Evolutionary conservation across 2,113 vertebrate genomes (phyloP).

Genomic region (Notarius lentiginosus): DNA sequence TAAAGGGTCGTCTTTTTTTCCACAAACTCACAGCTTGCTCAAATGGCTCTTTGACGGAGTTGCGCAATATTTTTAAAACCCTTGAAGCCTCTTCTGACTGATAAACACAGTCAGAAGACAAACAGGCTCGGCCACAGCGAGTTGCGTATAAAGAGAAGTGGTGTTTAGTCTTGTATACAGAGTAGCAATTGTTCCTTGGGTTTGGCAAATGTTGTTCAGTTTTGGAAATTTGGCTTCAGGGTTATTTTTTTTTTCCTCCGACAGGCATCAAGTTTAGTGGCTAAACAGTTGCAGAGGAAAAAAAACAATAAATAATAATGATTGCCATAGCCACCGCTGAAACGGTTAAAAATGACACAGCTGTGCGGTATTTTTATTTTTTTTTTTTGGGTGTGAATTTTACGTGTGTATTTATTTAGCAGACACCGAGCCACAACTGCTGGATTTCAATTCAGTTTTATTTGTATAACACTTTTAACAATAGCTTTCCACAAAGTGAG

Average conservation of each 20-base stretch:
- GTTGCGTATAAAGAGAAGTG: slow-evolving; percentile 6
- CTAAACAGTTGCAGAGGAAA: background rate
- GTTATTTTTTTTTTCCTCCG: slow-evolving; percentile 1
- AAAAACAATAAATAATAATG: background rate
- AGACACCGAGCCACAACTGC: background rate
- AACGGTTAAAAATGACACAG: background rate
- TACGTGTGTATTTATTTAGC: background rate
- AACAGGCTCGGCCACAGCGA: background rate
- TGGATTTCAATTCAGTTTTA: background rate
- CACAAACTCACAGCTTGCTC: background rate
- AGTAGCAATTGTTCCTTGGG: background rate
- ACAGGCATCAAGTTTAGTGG: background rate
- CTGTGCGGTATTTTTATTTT: background rate
- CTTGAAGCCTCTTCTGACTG: background rate
- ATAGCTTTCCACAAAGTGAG: background rate
- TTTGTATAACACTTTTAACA: background rate
- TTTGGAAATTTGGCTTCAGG: slow-evolving; percentile 22
- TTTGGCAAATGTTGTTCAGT: slow-evolving; percentile 17
- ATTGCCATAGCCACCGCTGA: background rate
- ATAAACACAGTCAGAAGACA: slow-evolving; percentile 1
- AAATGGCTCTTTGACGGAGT: background rate
- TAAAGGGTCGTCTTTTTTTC: background rate
- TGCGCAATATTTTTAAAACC: background rate
- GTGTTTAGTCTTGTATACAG: background rate
- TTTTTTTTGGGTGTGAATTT: background rate